phyloP scores from a whole-genome alignment of 1,140 invertebrate species.

The Trypoxylus dichotomus region DNA sequence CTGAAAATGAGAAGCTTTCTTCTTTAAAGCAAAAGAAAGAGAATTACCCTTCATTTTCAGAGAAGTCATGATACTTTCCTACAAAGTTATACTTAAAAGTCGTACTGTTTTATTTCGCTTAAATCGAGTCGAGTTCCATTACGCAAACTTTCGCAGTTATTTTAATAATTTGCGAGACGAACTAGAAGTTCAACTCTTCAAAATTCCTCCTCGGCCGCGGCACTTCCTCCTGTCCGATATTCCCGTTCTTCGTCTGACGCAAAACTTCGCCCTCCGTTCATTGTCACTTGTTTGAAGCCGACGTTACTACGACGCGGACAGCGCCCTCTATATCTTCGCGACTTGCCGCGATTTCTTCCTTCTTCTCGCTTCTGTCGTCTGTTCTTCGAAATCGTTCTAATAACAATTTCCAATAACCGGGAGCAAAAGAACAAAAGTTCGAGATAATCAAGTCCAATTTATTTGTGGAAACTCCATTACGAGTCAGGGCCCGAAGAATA shows the following conservation, averaged over 20 bases:
- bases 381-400: neutral
- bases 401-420: constrained; percentile 6
- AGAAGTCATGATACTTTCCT: too few relatives aligned
- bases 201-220: too few relatives aligned
- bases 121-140: neutral
- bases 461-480: constrained; percentile 24
- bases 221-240: neutral
- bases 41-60: too few relatives aligned
- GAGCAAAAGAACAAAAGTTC: neutral
- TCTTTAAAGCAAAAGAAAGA: too few relatives aligned
- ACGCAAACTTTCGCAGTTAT: neutral
- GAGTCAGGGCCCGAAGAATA: neutral
- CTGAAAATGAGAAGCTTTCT: too few relatives aligned
- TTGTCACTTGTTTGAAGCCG: neutral
- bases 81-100: neutral
- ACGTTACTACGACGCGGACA: neutral
- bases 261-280: neutral
- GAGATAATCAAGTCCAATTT: constrained; percentile 21
- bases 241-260: neutral
- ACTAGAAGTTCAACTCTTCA: neutral
- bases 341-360: neutral
- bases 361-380: neutral
- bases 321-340: neutral
- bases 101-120: neutral
- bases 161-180: neutral